Evolutionary conservation across 2,888 invertebrate genomes (phyloP), one percentile per base, ranked within the genome.

Genomic region (Dolichopus griseipennis): DNA sequence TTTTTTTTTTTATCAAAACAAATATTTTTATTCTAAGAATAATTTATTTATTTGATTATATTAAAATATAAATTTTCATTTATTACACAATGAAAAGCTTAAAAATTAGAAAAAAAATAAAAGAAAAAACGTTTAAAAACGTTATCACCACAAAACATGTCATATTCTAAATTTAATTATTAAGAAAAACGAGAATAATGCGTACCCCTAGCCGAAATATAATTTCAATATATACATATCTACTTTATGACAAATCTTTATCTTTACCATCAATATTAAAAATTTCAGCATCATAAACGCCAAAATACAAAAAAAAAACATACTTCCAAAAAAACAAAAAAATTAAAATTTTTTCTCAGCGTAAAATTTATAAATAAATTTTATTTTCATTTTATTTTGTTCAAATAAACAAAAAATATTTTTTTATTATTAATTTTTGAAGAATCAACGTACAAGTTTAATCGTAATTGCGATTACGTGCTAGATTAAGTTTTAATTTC

Each of bases 331-430:
- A 37, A 37, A 37, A 1, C 8, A 37, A 37, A 37, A 12, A 12
- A 18, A 12, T 52, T 18, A 37, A 37, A 10, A 37, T 7, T 52
- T 43, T 52, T 18, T 52, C n/a, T 52, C 52, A 52, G 18, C 15
- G 52, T 52, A 52, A 52, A 52, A 52, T 52, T 52, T 52, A 52
- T 52, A 52, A 52, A 52, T 52, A 52, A 52, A 52, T 52, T 52
- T 52, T 15, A 41, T 41, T 9, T 41, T n/a, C n/a, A n/a, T n/a
- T n/a, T n/a, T n/a, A n/a, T n/a, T 12, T 9, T 12, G 41, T 27
- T 27, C 15, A 41, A 41, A 52, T 18, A 52, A 52, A 52, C 52
- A 52, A 52, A 37, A 37, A 37, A 37, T 27, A 27, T 27, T 27
- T 27, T 27, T 27, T 27, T 27, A 4, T 27, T 27, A 27, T 27